Evolutionary conservation across 2,113 vertebrate species (phyloP), one percentile per base, ranked within the genome.

Genomic region (Hystrix brachyura): DNA sequence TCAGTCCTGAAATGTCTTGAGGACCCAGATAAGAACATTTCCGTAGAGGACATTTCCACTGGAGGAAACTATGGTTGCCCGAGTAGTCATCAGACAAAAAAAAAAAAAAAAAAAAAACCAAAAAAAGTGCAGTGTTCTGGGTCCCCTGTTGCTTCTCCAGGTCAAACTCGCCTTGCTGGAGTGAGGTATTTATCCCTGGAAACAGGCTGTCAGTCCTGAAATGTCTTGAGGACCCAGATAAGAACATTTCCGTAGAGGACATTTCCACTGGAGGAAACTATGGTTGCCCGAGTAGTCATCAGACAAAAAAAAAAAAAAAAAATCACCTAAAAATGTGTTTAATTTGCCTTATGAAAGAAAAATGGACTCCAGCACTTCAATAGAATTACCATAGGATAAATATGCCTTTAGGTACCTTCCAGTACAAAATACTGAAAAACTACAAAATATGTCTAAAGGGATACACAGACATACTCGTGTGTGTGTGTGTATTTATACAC

Each of bases 81-180:
- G 0, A n/a, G 14, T 19, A 59, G 34, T 86, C 67, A 43, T 76
- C 57, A 89, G 71, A n/a, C 90, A 94, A 97, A 88, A 69, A 71
- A 82, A 21, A 62, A 62, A 62, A 21, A 62, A 62, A 27, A 7
- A 71, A 19, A 71, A 5, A 65, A 38, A n/a, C n/a, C n/a, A n/a
- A n/a, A n/a, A n/a, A n/a, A n/a, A n/a, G n/a, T n/a, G n/a, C 69
- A 0, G 11, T 67, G 27, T 67, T 95, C 10, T 65, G 87, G 91
- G 51, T 92, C 38, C 78, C 74, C 88, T 95, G 85, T 48, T 94
- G n/a, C 80, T 97, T 97, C 92, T 71, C 91, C 97, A 95, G 83
- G 46, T 97, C 97, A 87, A 83, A 55, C 62, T 38, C 4, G 29
- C 62, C 91, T 23, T 82, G 2, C 43, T 83, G 85, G 29, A 97